Evolutionary conservation across 2,888 invertebrate genomes (phyloP).

Genomic region (Acrobasis suavella): DNA sequence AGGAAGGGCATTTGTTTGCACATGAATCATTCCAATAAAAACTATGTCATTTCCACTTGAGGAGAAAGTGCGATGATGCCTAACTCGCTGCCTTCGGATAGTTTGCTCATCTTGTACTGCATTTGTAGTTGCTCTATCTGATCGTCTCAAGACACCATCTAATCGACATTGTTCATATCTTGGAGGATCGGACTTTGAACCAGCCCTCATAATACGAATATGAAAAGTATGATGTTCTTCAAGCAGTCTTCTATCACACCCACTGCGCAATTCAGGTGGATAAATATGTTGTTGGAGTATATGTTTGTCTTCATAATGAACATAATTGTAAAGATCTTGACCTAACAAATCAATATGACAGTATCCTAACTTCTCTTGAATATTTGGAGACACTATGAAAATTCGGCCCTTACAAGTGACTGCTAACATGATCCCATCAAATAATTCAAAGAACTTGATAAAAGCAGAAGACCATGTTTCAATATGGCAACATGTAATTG

Average conservation of each 20-base stretch:
- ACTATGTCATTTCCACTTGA: constrained; percentile 85
- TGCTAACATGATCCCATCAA: constrained; percentile 91
- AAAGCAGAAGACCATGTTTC: constrained; percentile 82
- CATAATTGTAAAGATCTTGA: constrained; percentile 91
- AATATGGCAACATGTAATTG: constrained; percentile 71
- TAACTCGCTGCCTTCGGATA: constrained; percentile 76
- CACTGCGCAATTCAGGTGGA: constrained; percentile 75
- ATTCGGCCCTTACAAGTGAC: constrained; percentile 91
- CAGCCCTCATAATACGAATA: constrained; percentile 84
- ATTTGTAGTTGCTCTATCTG: constrained; percentile 82
- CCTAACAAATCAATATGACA: constrained; percentile 94
- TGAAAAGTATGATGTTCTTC: constrained; percentile 81
- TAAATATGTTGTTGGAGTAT: constrained; percentile 87
- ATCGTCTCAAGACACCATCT: constrained; percentile 84
- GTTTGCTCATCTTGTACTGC: constrained; percentile 77
- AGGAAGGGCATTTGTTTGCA: constrained; percentile 83
- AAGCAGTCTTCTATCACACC: constrained; percentile 56
- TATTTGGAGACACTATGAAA: constrained; percentile 91
- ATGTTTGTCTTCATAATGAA: constrained; percentile 92
- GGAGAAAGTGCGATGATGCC: constrained; percentile 75
- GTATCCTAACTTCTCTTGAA: constrained; percentile 93
- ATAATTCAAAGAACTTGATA: constrained; percentile 84
- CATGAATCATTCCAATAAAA: constrained; percentile 88
- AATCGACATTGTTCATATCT: constrained; percentile 87
- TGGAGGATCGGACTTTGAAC: constrained; percentile 87